Conservation (phyloP, 35 echinoderm and acorn worm species). For the Heliocidaris tuberculata region DNA sequence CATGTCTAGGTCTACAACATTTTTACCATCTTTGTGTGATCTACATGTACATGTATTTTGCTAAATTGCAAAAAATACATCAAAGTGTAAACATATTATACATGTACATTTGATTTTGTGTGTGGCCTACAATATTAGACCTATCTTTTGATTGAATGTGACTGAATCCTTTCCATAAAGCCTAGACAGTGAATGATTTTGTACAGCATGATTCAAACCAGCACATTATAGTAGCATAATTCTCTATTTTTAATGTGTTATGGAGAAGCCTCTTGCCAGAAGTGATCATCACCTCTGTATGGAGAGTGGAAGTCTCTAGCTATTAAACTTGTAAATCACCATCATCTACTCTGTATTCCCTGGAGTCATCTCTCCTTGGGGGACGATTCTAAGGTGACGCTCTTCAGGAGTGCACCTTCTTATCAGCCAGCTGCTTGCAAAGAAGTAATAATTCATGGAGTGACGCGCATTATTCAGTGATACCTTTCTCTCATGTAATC, state of each 20-base stretch:
- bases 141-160: neutral
- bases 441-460: slow-evolving; percentile 18
- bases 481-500: neutral
- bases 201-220: neutral
- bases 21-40: no score
- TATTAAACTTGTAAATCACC: slow-evolving; percentile 18
- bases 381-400: neutral
- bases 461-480: neutral
- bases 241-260: neutral
- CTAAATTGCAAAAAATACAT: no score
- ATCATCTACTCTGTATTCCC: neutral
- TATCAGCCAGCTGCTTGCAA: neutral
- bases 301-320: neutral
- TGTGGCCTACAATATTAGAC: neutral
- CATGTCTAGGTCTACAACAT: no score
- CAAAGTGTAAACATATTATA: no score
- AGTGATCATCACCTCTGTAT: neutral
- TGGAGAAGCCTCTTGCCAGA: neutral
- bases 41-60: no score
- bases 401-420: neutral
- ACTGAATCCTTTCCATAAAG: neutral
- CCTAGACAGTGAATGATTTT: neutral
- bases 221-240: neutral
- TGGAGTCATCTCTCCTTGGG: neutral
- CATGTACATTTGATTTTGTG: neutral